Evolutionary conservation across 2,113 vertebrate genomes (phyloP), one percentile per base, ranked within the genome.

Genomic region (Myotis yumanensis): DNA sequence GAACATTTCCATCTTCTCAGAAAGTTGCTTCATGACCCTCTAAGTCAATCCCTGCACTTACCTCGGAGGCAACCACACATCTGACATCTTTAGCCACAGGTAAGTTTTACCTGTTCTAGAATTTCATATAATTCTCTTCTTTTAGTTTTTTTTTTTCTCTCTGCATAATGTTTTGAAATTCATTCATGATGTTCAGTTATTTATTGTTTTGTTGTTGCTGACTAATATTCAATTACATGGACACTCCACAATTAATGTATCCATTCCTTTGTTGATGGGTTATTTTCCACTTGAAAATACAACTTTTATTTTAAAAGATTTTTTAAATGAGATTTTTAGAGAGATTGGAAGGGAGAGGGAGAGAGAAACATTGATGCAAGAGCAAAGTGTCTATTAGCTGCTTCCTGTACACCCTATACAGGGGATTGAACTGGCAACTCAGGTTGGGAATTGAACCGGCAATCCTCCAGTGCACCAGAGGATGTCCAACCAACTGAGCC

Each of bases 61-160:
- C 32, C 54, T 68, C 48, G 88, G 62, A 81, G 54, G 68, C 35
- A 75, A 75, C 7, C 30, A 75, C 17, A 32, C 18, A 68, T 68
- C 2, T 84, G 23, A 95, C n/a, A 37, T 92, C 51, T 71, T 89
- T 20, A 62, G n/a, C 46, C 51, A 43, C 6, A 30, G 23, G 3
- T 23, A 57, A 72, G 30, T 68, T 57, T 90, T 52, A 73, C n/a
- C 59, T 90, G 25, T 72, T 83, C 22, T 89, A 93, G 57, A 95
- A 91, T 46, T 66, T 17, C 46, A 83, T 40, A 22, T 40, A 68
- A 35, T 86, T 80, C 62, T 90, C 23, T 25, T 22, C 32, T 43
- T 80, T 72, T 2, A 22, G 80, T 72, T n/a, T 57, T 3, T 37
- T 37, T 64, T 85, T 51, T 79, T 5, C 83, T 59, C 16, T 76